Evolutionary conservation across 2,113 vertebrate genomes (phyloP), one percentile per base, ranked within the genome.

Genomic region (Pteronura brasiliensis): DNA sequence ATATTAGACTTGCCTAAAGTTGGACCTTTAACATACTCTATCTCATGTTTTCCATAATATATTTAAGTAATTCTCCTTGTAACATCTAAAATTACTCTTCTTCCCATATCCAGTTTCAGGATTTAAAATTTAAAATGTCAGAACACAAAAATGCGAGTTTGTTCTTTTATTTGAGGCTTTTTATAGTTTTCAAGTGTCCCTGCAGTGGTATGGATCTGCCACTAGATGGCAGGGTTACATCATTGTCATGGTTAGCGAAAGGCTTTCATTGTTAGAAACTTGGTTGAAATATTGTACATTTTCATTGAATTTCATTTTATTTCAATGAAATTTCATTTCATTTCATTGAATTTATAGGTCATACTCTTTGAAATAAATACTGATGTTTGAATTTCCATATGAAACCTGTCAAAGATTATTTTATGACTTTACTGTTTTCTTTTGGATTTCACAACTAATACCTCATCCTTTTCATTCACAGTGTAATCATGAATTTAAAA

Each of bases 141-240:
- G 63, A 83, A 71, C 39, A 18, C 12, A 42, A 52, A 44, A 82
- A 86, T 74, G 4, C 27, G 4, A 61, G 61, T 90, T 96, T 74
- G 4, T 65, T 83, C 17, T 69, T 79, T 83, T 86, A 49, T 57
- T 80, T 65, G 31, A 69, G 11, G 15, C 6, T 69, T 57, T 79
- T 74, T 57, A 12, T 57, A 61, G 13, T 86, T 59, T 94, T 90
- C 23, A n/a, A 36, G 4, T 31, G 3, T 49, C 10, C 7, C 21
- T 52, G 94, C 29, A 92, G 67, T 96, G 14, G 29, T 84, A 11
- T 0, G 47, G 8, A 0, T 1, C 0, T 1, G 52, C 90, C 98
- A 96, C 90, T 81, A 97, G 98, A 82, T 97, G 97, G 95, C 95
- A 97, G 76, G 15, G 52, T 23, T 18, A 55, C 11, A 90, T 85